Conservation (phyloP, 2,797 vertebrate species). For the Xenopus petersii region DNA sequence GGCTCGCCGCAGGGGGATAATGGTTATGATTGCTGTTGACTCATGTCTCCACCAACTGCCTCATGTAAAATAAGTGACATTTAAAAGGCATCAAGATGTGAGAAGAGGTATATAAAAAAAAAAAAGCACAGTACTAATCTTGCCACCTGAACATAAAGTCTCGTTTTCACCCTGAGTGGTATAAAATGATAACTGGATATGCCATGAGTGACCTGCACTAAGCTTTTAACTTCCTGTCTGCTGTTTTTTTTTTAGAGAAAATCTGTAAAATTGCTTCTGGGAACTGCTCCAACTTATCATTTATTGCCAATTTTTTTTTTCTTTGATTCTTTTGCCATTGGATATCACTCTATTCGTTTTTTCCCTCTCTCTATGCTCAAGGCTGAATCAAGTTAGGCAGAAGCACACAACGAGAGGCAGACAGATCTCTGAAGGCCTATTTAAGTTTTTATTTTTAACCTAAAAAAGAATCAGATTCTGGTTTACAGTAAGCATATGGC, state of each 20-base stretch:
- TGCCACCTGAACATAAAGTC: conserved; percentile 70
- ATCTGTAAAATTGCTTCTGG: conserved; percentile 89
- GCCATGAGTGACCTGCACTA: conserved; percentile 72
- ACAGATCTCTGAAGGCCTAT: conserved; percentile 70
- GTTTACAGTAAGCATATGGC: conserved; percentile 83
- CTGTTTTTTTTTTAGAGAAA: conserved; percentile 66
- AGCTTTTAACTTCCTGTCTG: conserved; percentile 81
- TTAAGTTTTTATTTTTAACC: conserved; percentile 66
- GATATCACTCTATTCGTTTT: conserved; percentile 69
- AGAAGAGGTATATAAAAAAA: conserved; percentile 63
- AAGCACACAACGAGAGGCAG: conserved; percentile 69
- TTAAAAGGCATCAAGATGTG: conserved; percentile 83
- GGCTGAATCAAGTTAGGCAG: conserved; percentile 69
- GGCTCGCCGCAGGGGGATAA: conserved; percentile 86
- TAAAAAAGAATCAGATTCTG: conserved; percentile 75
- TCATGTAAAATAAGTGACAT: conserved; percentile 93
- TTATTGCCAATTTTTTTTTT: conserved; percentile 69
- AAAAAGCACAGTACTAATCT: conserved; percentile 68
- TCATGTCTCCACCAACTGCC: conserved; percentile 78
- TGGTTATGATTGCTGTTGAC: conserved; percentile 88
- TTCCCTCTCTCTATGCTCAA: conserved; percentile 72
- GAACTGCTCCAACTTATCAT: conserved; percentile 84
- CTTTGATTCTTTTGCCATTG: conserved; percentile 69
- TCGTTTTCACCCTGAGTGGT: conserved; percentile 73
- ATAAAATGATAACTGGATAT: conserved; percentile 79